These are phyloP conservation scores for Lethocerus indicus DNA, from an alignment of 1,140 invertebrate species.

Conservation along the genomic window DNA sequence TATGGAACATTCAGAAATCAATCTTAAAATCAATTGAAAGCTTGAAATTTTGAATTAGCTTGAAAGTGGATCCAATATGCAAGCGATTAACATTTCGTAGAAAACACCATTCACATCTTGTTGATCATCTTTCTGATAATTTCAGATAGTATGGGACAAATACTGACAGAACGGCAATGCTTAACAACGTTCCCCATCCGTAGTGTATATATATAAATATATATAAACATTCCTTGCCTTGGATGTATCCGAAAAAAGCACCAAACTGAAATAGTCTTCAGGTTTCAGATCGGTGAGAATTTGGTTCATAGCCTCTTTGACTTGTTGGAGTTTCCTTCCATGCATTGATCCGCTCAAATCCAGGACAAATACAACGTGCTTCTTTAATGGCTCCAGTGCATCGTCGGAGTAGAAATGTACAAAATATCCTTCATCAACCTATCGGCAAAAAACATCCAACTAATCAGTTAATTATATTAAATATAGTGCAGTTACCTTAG, in stretches of 20 bases:
- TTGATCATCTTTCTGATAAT: no score
- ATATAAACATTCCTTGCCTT: constrained; percentile 10
- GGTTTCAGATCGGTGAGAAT: constrained; percentile 39
- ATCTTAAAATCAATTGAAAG: no score
- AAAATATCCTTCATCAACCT: constrained; percentile 59
- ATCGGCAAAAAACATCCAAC: constrained; percentile 10
- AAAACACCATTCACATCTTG: no score
- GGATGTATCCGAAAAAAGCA: constrained; percentile 34
- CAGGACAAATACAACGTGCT: constrained; percentile 52
- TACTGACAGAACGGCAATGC: no score
- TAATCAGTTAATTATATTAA: not conserved
- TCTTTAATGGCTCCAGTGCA: constrained; percentile 34
- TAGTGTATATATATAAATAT: no score
- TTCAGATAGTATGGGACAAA: no score
- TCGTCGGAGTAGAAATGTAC: constrained; percentile 55
- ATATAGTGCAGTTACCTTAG: no score
- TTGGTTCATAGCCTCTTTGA: constrained; percentile 44
- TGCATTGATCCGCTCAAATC: constrained; percentile 54
- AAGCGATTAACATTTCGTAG: no score
- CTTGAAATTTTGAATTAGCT: no score
- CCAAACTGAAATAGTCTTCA: constrained; percentile 46
- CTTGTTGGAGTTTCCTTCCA: constrained; percentile 41
- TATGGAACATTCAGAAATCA: no score
- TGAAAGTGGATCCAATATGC: no score
- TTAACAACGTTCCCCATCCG: no score